phyloP scores from a whole-genome alignment of 1,140 invertebrate species.

The Anthonomus grandis region DNA sequence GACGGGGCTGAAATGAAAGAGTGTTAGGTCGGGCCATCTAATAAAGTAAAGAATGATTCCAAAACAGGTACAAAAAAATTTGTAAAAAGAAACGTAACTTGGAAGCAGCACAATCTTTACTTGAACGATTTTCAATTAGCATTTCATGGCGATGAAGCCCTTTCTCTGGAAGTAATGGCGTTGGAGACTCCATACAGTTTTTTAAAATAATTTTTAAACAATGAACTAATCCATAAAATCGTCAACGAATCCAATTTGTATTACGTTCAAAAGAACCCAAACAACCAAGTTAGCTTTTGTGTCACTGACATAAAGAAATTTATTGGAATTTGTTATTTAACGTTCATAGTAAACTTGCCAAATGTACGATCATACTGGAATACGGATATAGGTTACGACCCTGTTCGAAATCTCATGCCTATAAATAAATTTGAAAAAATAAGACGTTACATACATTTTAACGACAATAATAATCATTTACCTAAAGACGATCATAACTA shows the following conservation, averaged over 20 bases:
- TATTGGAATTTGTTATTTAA: constrained; percentile 43
- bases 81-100: too few relatives aligned
- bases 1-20: too few relatives aligned
- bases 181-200: constrained; percentile 32
- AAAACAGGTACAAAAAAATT: too few relatives aligned
- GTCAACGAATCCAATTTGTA: constrained; percentile 36
- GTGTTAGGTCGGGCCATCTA: too few relatives aligned
- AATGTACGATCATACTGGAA: constrained; percentile 30
- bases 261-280: constrained; percentile 25
- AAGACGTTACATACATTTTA: constrained; percentile 40
- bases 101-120: too few relatives aligned
- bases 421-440: constrained; percentile 46
- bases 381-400: constrained; percentile 33
- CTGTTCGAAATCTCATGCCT: constrained; percentile 41
- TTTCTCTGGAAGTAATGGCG: neutral
- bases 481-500: constrained; percentile 33
- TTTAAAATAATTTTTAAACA: constrained; percentile 32
- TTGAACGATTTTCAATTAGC: constrained; percentile 27
- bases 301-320: constrained; percentile 19
- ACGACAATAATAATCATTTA: constrained; percentile 36
- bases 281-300: constrained; percentile 25
- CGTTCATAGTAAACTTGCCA: constrained; percentile 41
- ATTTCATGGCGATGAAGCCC: constrained; percentile 12
- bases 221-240: constrained; percentile 16
- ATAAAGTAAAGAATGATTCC: too few relatives aligned